Conservation (phyloP, 2,797 vertebrate genomes). For the Arnoldichthys spilopterus region DNA sequence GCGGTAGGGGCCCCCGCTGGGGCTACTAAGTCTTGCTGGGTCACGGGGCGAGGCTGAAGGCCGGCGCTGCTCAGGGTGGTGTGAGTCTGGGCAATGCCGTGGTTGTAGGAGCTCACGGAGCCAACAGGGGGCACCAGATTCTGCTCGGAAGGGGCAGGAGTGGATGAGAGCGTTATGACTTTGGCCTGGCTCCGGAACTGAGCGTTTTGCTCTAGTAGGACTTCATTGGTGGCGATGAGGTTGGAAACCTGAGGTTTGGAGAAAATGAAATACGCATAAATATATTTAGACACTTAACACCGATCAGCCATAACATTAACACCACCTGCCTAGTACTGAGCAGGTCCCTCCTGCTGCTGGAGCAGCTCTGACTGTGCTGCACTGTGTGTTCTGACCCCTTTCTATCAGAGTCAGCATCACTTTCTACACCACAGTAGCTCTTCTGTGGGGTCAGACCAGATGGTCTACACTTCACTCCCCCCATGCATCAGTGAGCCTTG, state of each 20-base stretch:
- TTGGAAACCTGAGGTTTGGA: slow-evolving; percentile 81
- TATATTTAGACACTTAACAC: too few species aligned
- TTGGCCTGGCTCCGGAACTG: slow-evolving; percentile 96
- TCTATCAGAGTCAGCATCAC: too few species aligned
- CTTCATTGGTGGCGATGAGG: slow-evolving; percentile 94
- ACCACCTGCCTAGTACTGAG: too few species aligned
- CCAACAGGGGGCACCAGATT: slow-evolving; percentile 88
- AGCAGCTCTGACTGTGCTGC: too few species aligned
- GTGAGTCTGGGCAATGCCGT: slow-evolving; percentile 96
- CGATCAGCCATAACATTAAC: too few species aligned
- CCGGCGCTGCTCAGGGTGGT: slow-evolving; percentile 96
- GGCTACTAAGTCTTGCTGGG: slow-evolving; percentile 91
- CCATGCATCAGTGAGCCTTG: too few species aligned
- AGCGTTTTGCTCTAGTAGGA: slow-evolving; percentile 97
- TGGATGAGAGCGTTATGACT: slow-evolving; percentile 93
- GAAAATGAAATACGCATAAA: neutral
- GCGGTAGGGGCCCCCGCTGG: slow-evolving; percentile 83
- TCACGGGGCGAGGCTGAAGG: slow-evolving; percentile 89
- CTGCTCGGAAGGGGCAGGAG: slow-evolving; percentile 88
- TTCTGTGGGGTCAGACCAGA: too few species aligned
- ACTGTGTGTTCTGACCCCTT: too few species aligned
- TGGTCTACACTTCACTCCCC: too few species aligned
- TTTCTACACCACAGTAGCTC: too few species aligned
- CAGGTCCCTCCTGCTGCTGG: too few species aligned
- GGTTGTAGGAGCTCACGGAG: slow-evolving; percentile 93